phyloP scores from a whole-genome alignment of 2,113 vertebrate species.

The Trematomus loennbergii region DNA sequence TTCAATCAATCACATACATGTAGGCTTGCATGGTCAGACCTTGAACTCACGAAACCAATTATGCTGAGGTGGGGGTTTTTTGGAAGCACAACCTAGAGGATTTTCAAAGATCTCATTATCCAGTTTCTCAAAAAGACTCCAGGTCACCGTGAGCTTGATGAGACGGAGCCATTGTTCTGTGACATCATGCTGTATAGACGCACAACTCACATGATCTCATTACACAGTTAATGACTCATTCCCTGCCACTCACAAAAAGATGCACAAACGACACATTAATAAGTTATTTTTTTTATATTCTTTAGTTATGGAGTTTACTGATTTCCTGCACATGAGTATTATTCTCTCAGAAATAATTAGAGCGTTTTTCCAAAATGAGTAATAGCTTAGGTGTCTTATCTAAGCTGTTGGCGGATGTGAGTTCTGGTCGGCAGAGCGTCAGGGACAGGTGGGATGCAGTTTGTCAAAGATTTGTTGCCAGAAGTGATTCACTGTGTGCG shows the following conservation, averaged over 20 bases:
- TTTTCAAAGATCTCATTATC: slow-evolving; percentile 27
- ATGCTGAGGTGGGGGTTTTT: slow-evolving; percentile 7
- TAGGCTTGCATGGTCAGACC: neutral
- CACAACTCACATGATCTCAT: slow-evolving; percentile 13
- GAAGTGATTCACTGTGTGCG: slow-evolving; percentile 46
- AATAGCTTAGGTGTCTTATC: slow-evolving; percentile 37
- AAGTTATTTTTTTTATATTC: neutral
- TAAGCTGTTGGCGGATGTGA: slow-evolving; percentile 20
- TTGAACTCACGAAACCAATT: neutral
- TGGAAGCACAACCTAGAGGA: neutral
- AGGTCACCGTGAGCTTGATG: slow-evolving; percentile 33
- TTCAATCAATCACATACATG: neutral
- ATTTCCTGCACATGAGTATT: slow-evolving; percentile 19
- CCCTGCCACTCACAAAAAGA: slow-evolving; percentile 14
- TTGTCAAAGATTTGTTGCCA: slow-evolving; percentile 46
- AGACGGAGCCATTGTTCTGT: slow-evolving; percentile 12
- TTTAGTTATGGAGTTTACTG: neutral
- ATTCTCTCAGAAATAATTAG: slow-evolving; percentile 22
- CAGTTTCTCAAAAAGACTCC: slow-evolving; percentile 7
- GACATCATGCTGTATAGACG: slow-evolving; percentile 23
- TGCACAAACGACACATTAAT: slow-evolving; percentile 1
- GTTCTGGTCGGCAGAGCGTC: slow-evolving; percentile 10
- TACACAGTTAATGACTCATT: slow-evolving; percentile 30
- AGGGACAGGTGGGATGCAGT: slow-evolving; percentile 34
- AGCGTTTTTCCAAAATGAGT: slow-evolving; percentile 34